A percentile compares a stretch with the other conserved stretches of the same genome.
Conservation (phyloP, 2,888 invertebrate genomes). For the Spisula solida region DNA sequence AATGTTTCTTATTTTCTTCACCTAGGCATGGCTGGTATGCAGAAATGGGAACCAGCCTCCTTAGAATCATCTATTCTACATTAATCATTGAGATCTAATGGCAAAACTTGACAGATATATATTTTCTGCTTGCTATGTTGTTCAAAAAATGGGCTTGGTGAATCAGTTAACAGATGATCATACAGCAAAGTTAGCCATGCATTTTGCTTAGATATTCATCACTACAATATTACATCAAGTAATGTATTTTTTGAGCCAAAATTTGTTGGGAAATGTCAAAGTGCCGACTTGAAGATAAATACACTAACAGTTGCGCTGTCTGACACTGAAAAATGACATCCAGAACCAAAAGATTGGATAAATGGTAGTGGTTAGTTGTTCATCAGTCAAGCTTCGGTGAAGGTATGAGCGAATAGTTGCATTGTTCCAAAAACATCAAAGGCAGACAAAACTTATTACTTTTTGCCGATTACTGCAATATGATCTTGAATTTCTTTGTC, state of each 20-base stretch:
- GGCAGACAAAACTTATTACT: neutral
- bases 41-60: slow-evolving; percentile 41
- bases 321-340: slow-evolving; percentile 63
- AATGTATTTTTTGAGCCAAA: slow-evolving; percentile 63
- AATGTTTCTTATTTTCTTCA: slow-evolving; percentile 50
- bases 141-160: slow-evolving; percentile 52
- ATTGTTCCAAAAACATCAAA: slow-evolving; percentile 37
- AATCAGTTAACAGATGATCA: slow-evolving; percentile 66
- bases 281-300: slow-evolving; percentile 55
- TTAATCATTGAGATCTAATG: slow-evolving; percentile 67
- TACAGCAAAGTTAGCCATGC: slow-evolving; percentile 59
- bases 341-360: slow-evolving; percentile 37
- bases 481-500: neutral
- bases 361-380: slow-evolving; percentile 43
- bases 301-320: slow-evolving; percentile 54
- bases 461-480: neutral
- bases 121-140: slow-evolving; percentile 58
- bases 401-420: slow-evolving; percentile 44
- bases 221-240: slow-evolving; percentile 51
- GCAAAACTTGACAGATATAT: slow-evolving; percentile 66
- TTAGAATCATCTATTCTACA: slow-evolving; percentile 48
- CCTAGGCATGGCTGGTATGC: slow-evolving; percentile 48
- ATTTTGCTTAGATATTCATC: slow-evolving; percentile 66
- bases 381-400: slow-evolving; percentile 34
- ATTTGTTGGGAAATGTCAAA: slow-evolving; percentile 58